A percentile compares a stretch with the other conserved stretches of the same genome.
Evolutionary conservation across 2,113 vertebrate genomes (phyloP).

Genomic region (Pseudolaguvia tuberculata): DNA sequence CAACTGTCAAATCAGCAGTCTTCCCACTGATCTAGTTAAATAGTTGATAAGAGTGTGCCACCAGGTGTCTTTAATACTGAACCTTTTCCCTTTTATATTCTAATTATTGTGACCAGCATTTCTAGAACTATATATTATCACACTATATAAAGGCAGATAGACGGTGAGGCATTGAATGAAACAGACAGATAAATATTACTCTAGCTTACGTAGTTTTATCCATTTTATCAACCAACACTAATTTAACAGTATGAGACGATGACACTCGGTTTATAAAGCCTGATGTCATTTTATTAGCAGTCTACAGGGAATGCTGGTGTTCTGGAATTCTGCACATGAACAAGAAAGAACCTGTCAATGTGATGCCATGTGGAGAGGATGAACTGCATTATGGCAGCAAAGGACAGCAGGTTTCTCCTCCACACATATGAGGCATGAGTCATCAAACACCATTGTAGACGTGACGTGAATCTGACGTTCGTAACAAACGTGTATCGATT

Average conservation of each 20-base stretch:
- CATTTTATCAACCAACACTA: no score
- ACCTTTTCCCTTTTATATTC: no score
- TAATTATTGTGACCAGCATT: no score
- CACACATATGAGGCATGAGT: constrained; percentile 14
- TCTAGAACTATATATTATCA: no score
- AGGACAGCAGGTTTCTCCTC: constrained; percentile 43
- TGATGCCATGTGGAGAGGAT: constrained; percentile 21
- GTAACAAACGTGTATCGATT: neutral
- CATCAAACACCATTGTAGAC: constrained; percentile 36
- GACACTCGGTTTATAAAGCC: neutral
- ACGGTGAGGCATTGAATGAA: no score
- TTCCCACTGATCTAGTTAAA: no score
- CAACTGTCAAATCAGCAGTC: no score
- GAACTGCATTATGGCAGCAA: neutral
- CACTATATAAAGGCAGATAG: no score
- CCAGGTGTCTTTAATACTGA: no score
- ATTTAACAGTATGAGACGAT: neutral
- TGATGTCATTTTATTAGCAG: constrained; percentile 6
- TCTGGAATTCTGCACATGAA: constrained; percentile 20
- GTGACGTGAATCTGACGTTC: constrained; percentile 2
- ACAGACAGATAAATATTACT: no score
- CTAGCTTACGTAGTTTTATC: no score
- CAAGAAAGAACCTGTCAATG: constrained; percentile 15
- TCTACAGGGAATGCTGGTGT: neutral
- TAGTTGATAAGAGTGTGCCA: no score